These are phyloP conservation scores for Cephus rjabovi DNA, from an alignment of 2,888 invertebrate species.

Conservation along the genomic window DNA sequence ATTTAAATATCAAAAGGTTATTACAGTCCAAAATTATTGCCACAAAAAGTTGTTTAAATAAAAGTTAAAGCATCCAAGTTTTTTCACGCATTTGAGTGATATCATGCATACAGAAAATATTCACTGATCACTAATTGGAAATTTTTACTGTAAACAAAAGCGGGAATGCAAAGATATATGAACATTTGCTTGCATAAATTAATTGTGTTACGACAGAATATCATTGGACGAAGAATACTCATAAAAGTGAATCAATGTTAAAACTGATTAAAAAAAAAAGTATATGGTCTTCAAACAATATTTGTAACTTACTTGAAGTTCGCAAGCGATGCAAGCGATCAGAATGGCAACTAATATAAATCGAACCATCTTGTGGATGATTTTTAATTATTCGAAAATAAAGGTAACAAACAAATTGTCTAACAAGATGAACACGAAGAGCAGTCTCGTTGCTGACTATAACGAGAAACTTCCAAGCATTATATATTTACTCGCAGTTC, in stretches of 20 bases:
- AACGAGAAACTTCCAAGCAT: background rate
- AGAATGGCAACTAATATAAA: constrained; percentile 33
- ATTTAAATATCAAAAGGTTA: background rate
- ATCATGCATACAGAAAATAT: background rate
- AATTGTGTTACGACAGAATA: background rate
- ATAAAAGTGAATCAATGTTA: background rate
- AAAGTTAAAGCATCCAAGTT: background rate
- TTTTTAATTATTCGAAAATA: background rate
- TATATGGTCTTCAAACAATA: background rate
- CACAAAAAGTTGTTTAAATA: background rate
- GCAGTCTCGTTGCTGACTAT: background rate
- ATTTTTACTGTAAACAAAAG: background rate
- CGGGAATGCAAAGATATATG: background rate
- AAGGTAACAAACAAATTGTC: constrained; percentile 17
- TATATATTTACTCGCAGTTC: background rate
- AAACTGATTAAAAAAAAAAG: background rate
- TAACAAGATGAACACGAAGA: background rate
- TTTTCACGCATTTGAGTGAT: background rate
- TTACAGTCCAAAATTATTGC: background rate
- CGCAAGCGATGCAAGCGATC: constrained; percentile 34
- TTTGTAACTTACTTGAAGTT: constrained; percentile 40
- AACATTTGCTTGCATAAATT: background rate
- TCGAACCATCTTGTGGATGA: constrained; percentile 40
- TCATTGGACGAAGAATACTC: background rate
- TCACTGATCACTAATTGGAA: background rate